These are phyloP conservation scores for Zaprionus inermis DNA, from an alignment of 1,140 invertebrate genomes.

Conservation along the genomic window DNA sequence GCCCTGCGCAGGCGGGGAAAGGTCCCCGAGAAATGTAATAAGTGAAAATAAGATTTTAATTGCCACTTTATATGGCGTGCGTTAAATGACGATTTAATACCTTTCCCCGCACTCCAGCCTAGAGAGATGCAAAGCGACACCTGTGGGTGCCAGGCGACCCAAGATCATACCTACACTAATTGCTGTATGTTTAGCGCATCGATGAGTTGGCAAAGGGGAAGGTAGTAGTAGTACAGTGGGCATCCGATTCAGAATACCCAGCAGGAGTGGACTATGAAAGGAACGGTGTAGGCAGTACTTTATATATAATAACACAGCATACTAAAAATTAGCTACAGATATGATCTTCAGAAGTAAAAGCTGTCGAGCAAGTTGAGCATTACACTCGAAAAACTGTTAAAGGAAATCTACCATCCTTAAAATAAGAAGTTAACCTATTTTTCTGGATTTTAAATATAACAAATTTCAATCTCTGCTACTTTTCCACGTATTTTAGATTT, in stretches of 20 bases:
- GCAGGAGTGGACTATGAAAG: not conserved
- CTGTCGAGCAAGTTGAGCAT: no score
- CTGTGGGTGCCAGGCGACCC: not conserved
- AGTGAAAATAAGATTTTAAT: conserved; percentile 82
- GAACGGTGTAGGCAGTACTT: no score
- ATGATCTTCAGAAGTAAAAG: no score
- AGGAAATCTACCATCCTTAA: no score
- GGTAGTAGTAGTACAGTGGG: not conserved
- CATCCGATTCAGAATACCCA: no score
- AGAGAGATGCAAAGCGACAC: conserved; percentile 19
- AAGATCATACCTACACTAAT: conserved; percentile 41
- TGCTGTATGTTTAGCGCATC: conserved; percentile 37
- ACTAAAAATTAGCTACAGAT: no score
- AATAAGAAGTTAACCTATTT: no score
- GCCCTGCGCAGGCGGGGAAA: not conserved
- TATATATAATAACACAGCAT: no score
- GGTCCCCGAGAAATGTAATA: conserved; percentile 60
- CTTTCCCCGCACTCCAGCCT: not conserved
- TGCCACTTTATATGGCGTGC: conserved; percentile 72
- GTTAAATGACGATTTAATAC: conserved; percentile 68
- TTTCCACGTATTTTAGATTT: no score
- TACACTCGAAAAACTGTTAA: no score
- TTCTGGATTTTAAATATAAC: no score
- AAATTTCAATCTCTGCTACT: no score
- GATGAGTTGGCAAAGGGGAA: conserved; percentile 3